Base-by-base conservation (phyloP, 2,113 vertebrate genomes). In the Fregata magnificens region DNA sequence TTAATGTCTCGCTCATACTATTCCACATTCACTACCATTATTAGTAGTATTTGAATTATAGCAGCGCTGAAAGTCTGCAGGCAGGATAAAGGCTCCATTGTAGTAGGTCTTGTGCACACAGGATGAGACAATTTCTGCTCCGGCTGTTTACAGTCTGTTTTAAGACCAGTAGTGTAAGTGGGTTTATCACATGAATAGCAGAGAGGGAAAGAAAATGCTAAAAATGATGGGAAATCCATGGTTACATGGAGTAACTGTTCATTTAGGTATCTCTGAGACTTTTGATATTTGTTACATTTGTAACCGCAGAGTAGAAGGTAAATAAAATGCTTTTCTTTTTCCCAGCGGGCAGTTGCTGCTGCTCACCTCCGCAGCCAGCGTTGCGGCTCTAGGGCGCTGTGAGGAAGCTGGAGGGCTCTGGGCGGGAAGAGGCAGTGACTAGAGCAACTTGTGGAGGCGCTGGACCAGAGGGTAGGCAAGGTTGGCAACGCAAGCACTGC, bases 31-130 rank as follows among this genome's bases (percentile, higher is more conserved):
- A n/a, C 70, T 73, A 19, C 76, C 36, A 18, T 87, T 95, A 62
- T 49, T 90, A 82, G 90, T 44, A 67, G 52, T 88, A 67, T 88
- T 86, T 93, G 91, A 91, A 88, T 95, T 90, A 63, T 9, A 90
- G 97, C 89, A 92, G 78, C 71, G 93, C 93, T 89, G 55, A 11
- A 88, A 90, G 91, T 88, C 94, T 95, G 89, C 78, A 88, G 96
- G 82, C 74, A 52, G 74, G 78, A 96, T 95, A 97, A 97, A 94
- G 79, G 67, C 89, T 82, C 67, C 82, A 78, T 96, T 95, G 89
- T 94, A 55, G 78, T 52, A 34, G 62, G 29, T 91, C 82, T 86
- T 74, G 84, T 71, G 89, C 93, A 80, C 66, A 63, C 70, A 82
- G 34, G 93, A 96, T 28, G 95, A 96, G 74, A 86, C 58, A 70